phyloP scores from a whole-genome alignment of 53 echinoderm and acorn worm species.

The Apostichopus leukothele region DNA sequence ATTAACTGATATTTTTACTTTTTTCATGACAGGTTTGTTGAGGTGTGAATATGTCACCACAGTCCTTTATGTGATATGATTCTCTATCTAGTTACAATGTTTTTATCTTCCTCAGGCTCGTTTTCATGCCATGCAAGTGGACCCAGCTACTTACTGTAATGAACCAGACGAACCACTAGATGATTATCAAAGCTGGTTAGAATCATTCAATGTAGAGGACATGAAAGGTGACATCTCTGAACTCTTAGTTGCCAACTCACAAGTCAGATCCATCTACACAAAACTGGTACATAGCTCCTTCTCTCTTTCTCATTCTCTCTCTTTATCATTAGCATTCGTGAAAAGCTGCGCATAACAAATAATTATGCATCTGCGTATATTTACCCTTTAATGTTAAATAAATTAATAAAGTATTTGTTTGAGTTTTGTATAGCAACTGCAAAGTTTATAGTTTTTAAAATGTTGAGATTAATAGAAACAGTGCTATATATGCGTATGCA shows the following conservation, averaged over 20 bases:
- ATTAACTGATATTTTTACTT: no score
- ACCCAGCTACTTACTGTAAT: conserved; percentile 94
- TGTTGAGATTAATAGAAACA: no score
- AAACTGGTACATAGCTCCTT: conserved; percentile 72
- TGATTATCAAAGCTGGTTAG: conserved; percentile 70
- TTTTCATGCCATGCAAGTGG: conserved; percentile 88
- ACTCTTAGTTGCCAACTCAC: conserved; percentile 85
- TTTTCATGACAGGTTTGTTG: no score
- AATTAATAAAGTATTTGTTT: no score
- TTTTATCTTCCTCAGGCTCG: conserved; percentile 66
- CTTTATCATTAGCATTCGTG: background rate
- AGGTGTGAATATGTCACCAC: no score
- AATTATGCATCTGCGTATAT: no score
- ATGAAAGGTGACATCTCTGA: conserved; percentile 97
- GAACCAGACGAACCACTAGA: conserved; percentile 81
- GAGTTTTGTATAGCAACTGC: no score
- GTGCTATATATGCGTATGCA: no score
- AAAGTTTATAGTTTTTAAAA: no score
- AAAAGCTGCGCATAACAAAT: background rate
- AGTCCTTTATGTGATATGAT: no score
- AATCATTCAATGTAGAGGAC: conserved; percentile 73
- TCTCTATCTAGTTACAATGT: no score
- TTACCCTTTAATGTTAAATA: no score
- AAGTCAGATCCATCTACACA: conserved; percentile 91
- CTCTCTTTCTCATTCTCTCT: background rate